These are phyloP conservation scores for Drosophila willistoni DNA, from an alignment of 1,140 invertebrate species.

Conservation along the genomic window DNA sequence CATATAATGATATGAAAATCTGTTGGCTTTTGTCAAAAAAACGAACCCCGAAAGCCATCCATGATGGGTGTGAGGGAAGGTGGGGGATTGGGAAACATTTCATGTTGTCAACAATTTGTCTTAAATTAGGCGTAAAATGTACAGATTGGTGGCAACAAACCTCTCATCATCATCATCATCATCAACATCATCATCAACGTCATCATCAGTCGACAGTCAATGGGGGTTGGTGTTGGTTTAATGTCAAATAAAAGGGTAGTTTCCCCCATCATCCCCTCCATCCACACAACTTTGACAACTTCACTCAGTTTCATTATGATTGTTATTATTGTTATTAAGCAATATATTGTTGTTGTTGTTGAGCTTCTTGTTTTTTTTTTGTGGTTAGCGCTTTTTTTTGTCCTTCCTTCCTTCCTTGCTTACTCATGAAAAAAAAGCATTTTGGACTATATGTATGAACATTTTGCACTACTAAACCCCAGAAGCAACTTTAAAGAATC, in stretches of 20 bases:
- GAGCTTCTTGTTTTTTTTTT: constrained; percentile 22
- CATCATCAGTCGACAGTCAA: background rate
- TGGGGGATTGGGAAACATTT: constrained; percentile 21
- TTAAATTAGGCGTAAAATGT: constrained; percentile 80
- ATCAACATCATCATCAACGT: too few species aligned
- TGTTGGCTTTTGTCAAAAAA: constrained; percentile 70
- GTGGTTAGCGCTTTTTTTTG: background rate
- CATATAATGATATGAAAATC: constrained; percentile 75
- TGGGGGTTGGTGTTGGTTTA: constrained; percentile 11
- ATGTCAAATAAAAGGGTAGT: constrained; percentile 69
- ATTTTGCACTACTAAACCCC: too few species aligned
- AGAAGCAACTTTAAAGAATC: too few species aligned
- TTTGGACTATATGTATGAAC: background rate
- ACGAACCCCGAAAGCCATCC: constrained; percentile 22
- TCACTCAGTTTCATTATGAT: constrained; percentile 27
- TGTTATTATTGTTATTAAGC: constrained; percentile 31
- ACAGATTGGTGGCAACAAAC: constrained; percentile 69
- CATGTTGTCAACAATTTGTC: constrained; percentile 78
- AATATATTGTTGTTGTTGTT: constrained; percentile 16
- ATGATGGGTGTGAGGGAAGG: constrained; percentile 3
- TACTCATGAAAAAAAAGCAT: background rate
- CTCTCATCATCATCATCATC: constrained; percentile 43
- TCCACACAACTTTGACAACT: constrained; percentile 1
- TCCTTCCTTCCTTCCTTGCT: background rate
- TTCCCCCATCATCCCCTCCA: constrained; percentile 40